These are phyloP conservation scores for Troides helena DNA, from an alignment of 2,888 invertebrate genomes.

Conservation along the genomic window DNA sequence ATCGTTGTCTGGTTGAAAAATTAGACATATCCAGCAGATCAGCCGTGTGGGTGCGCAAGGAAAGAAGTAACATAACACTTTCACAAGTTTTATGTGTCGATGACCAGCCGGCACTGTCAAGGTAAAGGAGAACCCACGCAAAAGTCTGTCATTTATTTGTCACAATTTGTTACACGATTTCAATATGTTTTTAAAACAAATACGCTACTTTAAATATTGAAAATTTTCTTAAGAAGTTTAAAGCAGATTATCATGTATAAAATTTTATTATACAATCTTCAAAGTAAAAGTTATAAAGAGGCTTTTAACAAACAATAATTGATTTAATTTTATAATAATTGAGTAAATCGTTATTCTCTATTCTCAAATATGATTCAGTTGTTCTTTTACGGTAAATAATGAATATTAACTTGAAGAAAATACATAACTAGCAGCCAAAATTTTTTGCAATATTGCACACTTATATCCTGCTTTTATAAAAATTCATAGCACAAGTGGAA, in stretches of 20 bases:
- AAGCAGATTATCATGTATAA: background rate
- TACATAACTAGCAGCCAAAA: background rate
- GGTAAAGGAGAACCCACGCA: conserved; percentile 61
- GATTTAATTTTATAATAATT: too few relatives aligned
- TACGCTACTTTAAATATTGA: background rate
- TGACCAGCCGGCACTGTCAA: conserved; percentile 56
- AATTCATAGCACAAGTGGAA: conserved; percentile 7
- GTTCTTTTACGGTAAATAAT: background rate
- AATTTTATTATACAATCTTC: background rate
- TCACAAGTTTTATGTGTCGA: conserved; percentile 72
- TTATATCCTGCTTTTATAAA: conserved; percentile 1
- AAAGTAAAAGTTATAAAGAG: too few relatives aligned
- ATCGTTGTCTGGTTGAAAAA: conserved; percentile 27
- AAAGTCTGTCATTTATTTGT: conserved; percentile 24
- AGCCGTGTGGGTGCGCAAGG: conserved; percentile 62
- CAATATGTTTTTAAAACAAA: conserved; percentile 16
- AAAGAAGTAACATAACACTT: conserved; percentile 67
- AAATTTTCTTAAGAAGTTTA: too few relatives aligned
- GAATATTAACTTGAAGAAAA: background rate
- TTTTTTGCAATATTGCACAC: background rate
- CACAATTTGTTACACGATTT: conserved; percentile 33
- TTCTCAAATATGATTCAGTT: background rate
- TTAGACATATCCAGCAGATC: conserved; percentile 34
- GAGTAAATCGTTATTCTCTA: too few relatives aligned
- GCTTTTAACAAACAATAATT: too few relatives aligned